These are phyloP conservation scores for Diplosoma virens DNA, from an alignment of 23 tunicate genomes.

Conservation along the genomic window DNA sequence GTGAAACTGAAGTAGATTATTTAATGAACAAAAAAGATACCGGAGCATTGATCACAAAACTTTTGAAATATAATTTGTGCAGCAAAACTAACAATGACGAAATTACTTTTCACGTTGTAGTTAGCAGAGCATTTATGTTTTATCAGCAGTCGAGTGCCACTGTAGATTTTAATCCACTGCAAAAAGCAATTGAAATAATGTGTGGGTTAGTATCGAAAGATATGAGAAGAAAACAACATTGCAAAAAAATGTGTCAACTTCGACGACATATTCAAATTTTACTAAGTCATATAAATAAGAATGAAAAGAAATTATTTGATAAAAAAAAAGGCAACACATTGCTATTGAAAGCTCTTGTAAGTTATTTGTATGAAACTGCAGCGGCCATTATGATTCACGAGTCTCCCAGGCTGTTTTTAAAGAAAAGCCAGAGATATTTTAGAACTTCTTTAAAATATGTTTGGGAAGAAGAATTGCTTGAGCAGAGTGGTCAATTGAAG, in stretches of 20 bases:
- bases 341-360: too few species aligned
- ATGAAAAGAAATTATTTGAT: too few species aligned
- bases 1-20: background rate
- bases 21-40: background rate
- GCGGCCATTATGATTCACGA: too few species aligned
- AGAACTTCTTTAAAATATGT: too few species aligned
- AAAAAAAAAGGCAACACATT: too few species aligned
- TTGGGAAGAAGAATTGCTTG: too few species aligned
- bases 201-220: slow-evolving; percentile 16
- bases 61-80: slow-evolving; percentile 4
- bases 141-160: background rate
- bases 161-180: background rate
- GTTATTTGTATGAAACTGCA: too few species aligned
- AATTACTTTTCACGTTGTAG: slow-evolving; percentile 12
- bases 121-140: background rate
- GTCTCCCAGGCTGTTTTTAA: too few species aligned
- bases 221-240: background rate
- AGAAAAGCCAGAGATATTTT: too few species aligned
- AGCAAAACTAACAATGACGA: slow-evolving; percentile 7
- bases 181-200: background rate
- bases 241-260: background rate
- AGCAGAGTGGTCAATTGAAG: too few species aligned
- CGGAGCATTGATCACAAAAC: background rate
- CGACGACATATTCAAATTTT: background rate
- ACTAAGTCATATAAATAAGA: background rate